phyloP scores from a whole-genome alignment of 2,113 vertebrate species.

The Phocoena sinus region DNA sequence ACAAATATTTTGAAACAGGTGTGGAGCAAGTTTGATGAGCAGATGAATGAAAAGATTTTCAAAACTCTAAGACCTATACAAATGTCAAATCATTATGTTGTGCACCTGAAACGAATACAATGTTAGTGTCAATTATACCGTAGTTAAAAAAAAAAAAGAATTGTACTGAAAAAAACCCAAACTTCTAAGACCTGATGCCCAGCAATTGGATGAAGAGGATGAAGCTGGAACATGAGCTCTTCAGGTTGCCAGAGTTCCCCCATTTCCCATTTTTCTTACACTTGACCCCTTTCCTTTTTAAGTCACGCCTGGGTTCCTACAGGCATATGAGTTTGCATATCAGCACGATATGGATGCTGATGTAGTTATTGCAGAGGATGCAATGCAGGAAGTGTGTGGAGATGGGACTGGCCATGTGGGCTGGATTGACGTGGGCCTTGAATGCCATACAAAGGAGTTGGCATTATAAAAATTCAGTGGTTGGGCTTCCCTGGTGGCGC shows the following conservation, averaged over 20 bases:
- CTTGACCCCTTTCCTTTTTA: background rate
- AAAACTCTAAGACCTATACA: background rate
- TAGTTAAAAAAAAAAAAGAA: too few species aligned
- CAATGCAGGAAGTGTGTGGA: background rate
- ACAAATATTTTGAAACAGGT: background rate
- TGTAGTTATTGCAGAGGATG: background rate
- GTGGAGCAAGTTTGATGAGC: background rate
- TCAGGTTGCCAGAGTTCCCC: background rate
- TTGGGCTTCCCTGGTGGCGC: too few species aligned
- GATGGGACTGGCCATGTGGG: background rate
- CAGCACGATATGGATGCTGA: rapidly evolving
- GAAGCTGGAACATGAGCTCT: background rate
- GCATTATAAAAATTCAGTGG: background rate
- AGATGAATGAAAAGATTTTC: background rate
- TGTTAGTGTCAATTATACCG: too few species aligned
- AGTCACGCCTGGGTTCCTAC: background rate
- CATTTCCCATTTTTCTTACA: background rate
- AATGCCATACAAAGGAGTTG: background rate
- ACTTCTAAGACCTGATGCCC: background rate
- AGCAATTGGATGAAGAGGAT: background rate
- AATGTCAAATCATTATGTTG: too few species aligned
- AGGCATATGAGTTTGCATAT: rapidly evolving
- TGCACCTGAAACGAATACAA: too few species aligned
- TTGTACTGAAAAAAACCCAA: too few species aligned
- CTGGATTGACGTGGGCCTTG: background rate